Percentiles rank a stretch among this genome's conserved stretches.
Evolutionary conservation across 2,797 vertebrate genomes (phyloP).

Genomic region (Sardinella longiceps): DNA sequence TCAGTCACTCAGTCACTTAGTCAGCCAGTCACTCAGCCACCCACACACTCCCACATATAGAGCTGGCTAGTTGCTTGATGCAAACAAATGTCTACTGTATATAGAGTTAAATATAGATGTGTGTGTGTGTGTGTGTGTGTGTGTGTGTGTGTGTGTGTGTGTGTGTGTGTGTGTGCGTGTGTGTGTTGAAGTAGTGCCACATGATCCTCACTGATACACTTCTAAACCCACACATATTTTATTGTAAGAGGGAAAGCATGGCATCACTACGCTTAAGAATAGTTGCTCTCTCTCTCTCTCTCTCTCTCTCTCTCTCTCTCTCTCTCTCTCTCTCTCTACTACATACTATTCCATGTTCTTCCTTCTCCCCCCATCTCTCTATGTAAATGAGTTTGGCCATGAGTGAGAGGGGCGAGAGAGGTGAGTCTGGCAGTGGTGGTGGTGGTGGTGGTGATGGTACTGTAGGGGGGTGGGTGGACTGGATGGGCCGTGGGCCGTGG

Average conservation of each 20-base stretch:
- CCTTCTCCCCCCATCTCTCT: not conserved
- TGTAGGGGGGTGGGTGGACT: no score
- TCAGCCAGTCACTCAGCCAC: not conserved
- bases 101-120: not conserved
- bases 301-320: not conserved
- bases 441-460: not conserved
- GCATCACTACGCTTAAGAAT: not conserved
- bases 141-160: not conserved
- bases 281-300: not conserved
- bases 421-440: not conserved
- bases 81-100: not conserved
- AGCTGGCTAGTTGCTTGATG: not conserved
- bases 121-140: not conserved
- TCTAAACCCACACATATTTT: not conserved
- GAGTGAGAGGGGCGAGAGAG: not conserved
- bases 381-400: not conserved
- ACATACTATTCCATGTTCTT: not conserved
- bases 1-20: not conserved
- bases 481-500: not conserved
- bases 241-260: not conserved
- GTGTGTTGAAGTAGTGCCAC: not conserved
- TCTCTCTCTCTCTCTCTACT: no score
- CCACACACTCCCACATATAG: not conserved
- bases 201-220: not conserved
- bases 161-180: not conserved